phyloP scores from a whole-genome alignment of 2,113 vertebrate genomes.

The Balaenoptera acutorostrata region DNA sequence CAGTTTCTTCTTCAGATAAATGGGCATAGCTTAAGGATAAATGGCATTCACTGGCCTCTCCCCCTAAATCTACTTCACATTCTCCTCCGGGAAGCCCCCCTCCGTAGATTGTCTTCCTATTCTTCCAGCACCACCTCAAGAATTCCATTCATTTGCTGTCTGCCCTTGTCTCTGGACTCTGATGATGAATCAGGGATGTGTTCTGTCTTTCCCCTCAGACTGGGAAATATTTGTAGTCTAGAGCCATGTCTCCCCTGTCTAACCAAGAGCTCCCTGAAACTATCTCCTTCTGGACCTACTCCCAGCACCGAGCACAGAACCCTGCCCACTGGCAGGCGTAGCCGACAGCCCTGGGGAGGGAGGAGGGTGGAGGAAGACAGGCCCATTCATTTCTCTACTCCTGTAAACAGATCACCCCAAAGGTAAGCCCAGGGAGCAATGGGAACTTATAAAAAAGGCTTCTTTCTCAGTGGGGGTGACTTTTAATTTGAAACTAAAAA shows the following conservation, averaged over 20 bases:
- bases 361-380: not conserved
- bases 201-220: not conserved
- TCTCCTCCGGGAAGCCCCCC: not conserved
- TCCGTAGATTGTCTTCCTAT: not conserved
- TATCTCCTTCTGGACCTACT: not conserved
- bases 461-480: not conserved
- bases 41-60: not conserved
- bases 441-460: not conserved
- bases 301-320: not conserved
- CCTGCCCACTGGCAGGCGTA: not conserved
- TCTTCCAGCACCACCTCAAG: not conserved
- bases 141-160: not conserved
- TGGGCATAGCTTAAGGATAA: not conserved
- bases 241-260: not conserved
- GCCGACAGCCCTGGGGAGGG: too few species aligned
- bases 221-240: slow-evolving; percentile 21
- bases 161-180: slow-evolving; percentile 2
- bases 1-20: not conserved
- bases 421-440: not conserved
- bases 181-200: not conserved
- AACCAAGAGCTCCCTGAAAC: not conserved
- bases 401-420: not conserved
- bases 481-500: not conserved
- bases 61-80: not conserved
- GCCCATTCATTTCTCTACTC: not conserved